Evolutionary conservation across 2,797 vertebrate species (phyloP).

Genomic region (Garrulus glandarius): DNA sequence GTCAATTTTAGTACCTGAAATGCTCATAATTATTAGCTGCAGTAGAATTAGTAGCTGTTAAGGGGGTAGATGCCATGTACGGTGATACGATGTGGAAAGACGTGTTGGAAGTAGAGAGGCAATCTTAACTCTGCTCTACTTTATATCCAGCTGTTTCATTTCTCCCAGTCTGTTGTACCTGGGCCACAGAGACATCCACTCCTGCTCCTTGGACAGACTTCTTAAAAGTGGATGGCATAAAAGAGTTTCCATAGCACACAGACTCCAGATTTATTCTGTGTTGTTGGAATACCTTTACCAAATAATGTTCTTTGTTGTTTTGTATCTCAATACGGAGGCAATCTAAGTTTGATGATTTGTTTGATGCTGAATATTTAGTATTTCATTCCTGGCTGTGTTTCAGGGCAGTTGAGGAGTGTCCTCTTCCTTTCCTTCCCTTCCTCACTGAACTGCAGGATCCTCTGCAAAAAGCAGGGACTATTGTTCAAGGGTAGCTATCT

Average conservation of each 20-base stretch:
- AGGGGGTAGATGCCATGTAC: not conserved
- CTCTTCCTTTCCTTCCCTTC: not conserved
- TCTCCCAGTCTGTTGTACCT: not conserved
- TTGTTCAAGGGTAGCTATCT: not conserved
- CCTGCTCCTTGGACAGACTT: not conserved
- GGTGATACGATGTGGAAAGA: fast-evolving
- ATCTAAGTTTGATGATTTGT: not conserved
- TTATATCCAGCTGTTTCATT: not conserved
- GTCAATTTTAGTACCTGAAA: not conserved
- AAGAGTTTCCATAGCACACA: not conserved
- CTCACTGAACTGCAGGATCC: not conserved
- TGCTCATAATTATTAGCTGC: not conserved
- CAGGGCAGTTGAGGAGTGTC: not conserved
- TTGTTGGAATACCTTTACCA: not conserved
- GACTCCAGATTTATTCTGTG: not conserved
- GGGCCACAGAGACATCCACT: not conserved
- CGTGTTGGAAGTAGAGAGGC: not conserved
- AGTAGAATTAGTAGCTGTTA: fast-evolving
- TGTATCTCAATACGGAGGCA: not conserved
- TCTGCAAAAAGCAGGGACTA: not conserved
- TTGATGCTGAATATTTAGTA: not conserved
- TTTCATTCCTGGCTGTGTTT: not conserved
- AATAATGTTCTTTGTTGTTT: not conserved
- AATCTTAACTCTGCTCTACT: not conserved
- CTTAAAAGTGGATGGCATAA: not conserved